Percentiles rank a stretch among this genome's conserved stretches.
Conservation (phyloP, 2,888 invertebrate genomes). For the Dorcus hopei region DNA sequence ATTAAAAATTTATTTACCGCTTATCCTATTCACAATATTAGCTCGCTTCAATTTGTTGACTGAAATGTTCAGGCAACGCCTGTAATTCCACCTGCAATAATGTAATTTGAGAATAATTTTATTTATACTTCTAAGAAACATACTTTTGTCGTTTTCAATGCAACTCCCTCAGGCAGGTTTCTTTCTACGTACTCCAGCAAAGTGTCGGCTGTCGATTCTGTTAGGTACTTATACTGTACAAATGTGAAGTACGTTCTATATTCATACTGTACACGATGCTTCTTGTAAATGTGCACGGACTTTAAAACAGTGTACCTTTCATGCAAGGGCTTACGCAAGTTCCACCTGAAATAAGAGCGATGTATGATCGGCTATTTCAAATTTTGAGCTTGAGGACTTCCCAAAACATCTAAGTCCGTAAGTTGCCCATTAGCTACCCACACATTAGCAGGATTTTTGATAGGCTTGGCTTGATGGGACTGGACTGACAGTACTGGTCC, state of each 20-base stretch:
- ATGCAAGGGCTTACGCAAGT: slow-evolving; percentile 68
- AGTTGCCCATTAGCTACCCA: no score
- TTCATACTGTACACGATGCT: slow-evolving; percentile 95
- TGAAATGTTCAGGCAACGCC: slow-evolving; percentile 34
- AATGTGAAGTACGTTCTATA: slow-evolving; percentile 87
- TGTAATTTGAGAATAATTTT: background rate
- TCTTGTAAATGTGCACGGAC: slow-evolving; percentile 87
- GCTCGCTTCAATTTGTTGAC: background rate
- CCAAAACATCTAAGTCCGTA: no score
- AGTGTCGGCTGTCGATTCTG: slow-evolving; percentile 94
- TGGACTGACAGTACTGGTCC: no score
- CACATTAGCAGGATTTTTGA: no score
- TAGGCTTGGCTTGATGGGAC: no score
- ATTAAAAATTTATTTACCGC: no score
- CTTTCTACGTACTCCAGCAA: slow-evolving; percentile 94
- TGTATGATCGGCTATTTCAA: no score
- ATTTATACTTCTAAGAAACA: background rate
- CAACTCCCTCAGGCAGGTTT: slow-evolving; percentile 96
- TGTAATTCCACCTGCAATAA: slow-evolving; percentile 38
- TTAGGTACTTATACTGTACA: slow-evolving; percentile 78
- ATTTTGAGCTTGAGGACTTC: no score
- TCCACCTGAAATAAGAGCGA: slow-evolving; percentile 58
- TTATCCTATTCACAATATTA: no score
- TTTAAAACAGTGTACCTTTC: slow-evolving; percentile 79
- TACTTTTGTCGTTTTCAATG: slow-evolving; percentile 84